These are phyloP conservation scores for Pangasius mekongensis DNA, from an alignment of 2,797 vertebrate genomes.

Conservation along the genomic window DNA sequence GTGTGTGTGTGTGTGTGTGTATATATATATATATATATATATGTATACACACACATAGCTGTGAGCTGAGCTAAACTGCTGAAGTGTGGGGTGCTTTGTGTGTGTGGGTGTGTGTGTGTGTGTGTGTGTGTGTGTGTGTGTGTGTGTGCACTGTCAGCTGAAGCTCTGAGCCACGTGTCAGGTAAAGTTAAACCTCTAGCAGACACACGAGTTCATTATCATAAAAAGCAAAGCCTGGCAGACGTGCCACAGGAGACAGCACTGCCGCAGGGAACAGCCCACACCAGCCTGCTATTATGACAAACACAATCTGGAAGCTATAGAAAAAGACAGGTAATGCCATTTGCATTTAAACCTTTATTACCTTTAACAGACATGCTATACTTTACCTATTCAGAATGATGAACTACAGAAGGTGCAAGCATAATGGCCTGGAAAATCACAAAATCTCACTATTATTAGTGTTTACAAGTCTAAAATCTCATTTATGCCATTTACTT, in stretches of 20 bases:
- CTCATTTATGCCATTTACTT: not conserved
- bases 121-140: slow-evolving; percentile 39
- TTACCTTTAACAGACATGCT: slow-evolving; percentile 10
- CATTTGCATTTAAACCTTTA: slow-evolving; percentile 22
- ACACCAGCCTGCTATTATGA: slow-evolving; percentile 45
- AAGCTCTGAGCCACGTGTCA: slow-evolving; percentile 35
- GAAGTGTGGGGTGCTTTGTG: slow-evolving; percentile 33
- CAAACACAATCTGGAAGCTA: slow-evolving; percentile 37
- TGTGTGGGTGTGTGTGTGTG: slow-evolving; percentile 20
- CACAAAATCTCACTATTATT: not conserved
- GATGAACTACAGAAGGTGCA: not conserved
- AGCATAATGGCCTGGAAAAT: not conserved
- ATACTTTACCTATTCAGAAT: not conserved
- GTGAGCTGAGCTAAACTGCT: not conserved
- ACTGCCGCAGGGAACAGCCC: slow-evolving; percentile 41
- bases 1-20: too few species aligned
- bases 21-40: not conserved
- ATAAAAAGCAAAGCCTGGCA: slow-evolving; percentile 51
- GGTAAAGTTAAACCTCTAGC: slow-evolving; percentile 44
- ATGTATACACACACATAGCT: slow-evolving; percentile 1
- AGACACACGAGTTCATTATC: slow-evolving; percentile 49
- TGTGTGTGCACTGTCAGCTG: slow-evolving; percentile 42
- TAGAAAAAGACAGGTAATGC: slow-evolving; percentile 26
- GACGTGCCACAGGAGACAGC: slow-evolving; percentile 51
- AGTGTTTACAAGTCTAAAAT: not conserved